Base-by-base conservation (phyloP, 2,888 invertebrate genomes). In the Drosophila stalkeri region DNA sequence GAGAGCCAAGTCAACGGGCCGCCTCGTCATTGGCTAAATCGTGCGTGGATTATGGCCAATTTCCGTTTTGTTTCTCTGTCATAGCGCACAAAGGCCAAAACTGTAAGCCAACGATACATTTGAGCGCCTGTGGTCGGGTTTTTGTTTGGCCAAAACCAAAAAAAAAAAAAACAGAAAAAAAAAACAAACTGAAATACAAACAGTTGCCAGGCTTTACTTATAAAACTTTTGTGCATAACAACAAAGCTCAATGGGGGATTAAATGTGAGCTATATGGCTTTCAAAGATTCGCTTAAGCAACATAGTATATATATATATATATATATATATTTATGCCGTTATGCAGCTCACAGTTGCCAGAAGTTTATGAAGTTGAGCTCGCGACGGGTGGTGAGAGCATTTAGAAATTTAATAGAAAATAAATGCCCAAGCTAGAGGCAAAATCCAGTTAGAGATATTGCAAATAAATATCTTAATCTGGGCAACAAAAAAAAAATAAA, bases 11-110 rank as follows among this genome's bases (percentile, higher is more conserved):
- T 75, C 64, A 51, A 60, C 63, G 57, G 55, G 49, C 41, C 51
- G 49, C 41, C 51, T 61, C 55, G 49, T 64, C 77, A 64, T 62
- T 55, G 80, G 65, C 68, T 57, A 78, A 78, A 81, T 86, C 87
- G 85, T 87, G 87, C 87, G 76, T 81, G 81, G 85, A 78, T 87
- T 85, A 85, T 87, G 87, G 79, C 81, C 85, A 87, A 85, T 85
- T 85, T 85, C 85, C 85, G 85, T 81, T 81, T 55, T 41, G 55
- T 27, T 77, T 70, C 70, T 65, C 51, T 57, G 65, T 47, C 57
- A 52, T 20, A 18, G 18, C 43, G 33, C 56, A 57, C 31, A 47
- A 37, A 72, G 52, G 39, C 68, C 57, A 12, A 39, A 56, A 54
- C 65, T 52, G 64, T 54, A 60, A 72, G 75, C 56, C 64, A 66